Conservation (phyloP, 2,888 invertebrate genomes). For the Phytoseiulus persimilis region DNA sequence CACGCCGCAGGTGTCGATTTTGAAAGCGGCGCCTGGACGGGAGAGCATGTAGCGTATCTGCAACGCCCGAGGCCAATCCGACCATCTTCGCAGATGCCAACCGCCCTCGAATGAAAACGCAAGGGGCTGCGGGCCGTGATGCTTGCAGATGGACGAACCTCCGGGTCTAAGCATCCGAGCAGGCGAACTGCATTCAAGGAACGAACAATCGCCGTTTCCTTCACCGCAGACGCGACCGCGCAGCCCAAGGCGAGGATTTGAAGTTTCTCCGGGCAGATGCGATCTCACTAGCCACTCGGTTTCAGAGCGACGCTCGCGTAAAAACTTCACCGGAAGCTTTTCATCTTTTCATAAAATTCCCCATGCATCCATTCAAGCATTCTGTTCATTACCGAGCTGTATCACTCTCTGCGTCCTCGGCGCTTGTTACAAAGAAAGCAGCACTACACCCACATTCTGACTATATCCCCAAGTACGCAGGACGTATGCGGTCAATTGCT, state of each 20-base stretch:
- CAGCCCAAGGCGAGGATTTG: neutral
- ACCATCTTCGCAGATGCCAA: neutral
- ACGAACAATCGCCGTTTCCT: neutral
- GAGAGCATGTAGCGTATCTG: neutral
- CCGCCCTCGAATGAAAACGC: neutral
- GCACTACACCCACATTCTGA: neutral
- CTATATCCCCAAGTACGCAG: neutral
- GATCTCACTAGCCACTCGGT: neutral
- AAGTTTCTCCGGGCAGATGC: neutral
- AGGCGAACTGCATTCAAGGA: neutral
- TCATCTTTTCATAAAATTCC: neutral
- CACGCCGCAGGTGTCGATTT: neutral
- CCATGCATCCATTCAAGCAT: neutral
- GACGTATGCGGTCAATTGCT: neutral
- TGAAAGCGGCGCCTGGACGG: neutral
- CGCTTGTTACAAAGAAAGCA: neutral
- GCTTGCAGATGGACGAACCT: no score
- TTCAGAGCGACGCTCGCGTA: neutral
- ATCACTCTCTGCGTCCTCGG: neutral
- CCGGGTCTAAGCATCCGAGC: no score
- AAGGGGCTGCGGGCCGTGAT: neutral
- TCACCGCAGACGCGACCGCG: neutral
- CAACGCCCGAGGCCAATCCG: neutral
- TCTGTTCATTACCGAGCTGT: neutral
- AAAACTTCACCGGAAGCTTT: neutral